Evolutionary conservation across 2,888 invertebrate species (phyloP).

Genomic region (Acanthoscelides obtectus): DNA sequence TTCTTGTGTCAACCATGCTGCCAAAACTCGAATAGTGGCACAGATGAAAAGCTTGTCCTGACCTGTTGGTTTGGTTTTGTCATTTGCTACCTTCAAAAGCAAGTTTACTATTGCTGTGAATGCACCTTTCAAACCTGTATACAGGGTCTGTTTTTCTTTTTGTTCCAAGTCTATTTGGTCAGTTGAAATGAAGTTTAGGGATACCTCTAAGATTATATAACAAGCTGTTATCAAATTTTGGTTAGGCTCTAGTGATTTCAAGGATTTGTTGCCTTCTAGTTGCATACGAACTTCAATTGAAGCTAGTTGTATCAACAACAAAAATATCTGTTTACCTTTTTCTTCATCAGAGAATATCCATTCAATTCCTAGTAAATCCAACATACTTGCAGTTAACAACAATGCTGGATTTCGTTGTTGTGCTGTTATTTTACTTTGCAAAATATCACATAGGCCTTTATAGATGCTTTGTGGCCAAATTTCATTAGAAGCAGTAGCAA

Average conservation of each 20-base stretch:
- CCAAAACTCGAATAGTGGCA: constrained; percentile 77
- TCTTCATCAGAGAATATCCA: constrained; percentile 79
- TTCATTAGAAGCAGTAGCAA: constrained; percentile 64
- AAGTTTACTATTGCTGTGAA: constrained; percentile 77
- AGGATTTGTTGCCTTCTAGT: constrained; percentile 72
- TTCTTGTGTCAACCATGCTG: constrained; percentile 89
- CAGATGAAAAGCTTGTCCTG: constrained; percentile 76
- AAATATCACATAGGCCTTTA: constrained; percentile 76
- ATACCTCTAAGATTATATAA: constrained; percentile 75
- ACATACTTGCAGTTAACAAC: constrained; percentile 72
- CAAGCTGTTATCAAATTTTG: constrained; percentile 77
- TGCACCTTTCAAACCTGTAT: constrained; percentile 84
- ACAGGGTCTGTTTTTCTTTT: constrained; percentile 86
- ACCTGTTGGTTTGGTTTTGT: constrained; percentile 67
- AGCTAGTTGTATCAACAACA: constrained; percentile 77
- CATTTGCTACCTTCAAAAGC: constrained; percentile 66
- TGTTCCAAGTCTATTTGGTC: constrained; percentile 82
- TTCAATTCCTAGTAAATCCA: constrained; percentile 78
- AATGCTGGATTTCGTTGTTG: constrained; percentile 86
- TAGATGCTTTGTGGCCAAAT: constrained; percentile 79
- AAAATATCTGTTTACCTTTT: constrained; percentile 75
- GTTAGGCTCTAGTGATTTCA: constrained; percentile 73
- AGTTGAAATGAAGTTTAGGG: constrained; percentile 72
- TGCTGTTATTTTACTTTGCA: constrained; percentile 81
- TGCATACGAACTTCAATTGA: constrained; percentile 94